Base-by-base conservation (phyloP, 1,140 invertebrate genomes). In the Pomacea maculata region DNA sequence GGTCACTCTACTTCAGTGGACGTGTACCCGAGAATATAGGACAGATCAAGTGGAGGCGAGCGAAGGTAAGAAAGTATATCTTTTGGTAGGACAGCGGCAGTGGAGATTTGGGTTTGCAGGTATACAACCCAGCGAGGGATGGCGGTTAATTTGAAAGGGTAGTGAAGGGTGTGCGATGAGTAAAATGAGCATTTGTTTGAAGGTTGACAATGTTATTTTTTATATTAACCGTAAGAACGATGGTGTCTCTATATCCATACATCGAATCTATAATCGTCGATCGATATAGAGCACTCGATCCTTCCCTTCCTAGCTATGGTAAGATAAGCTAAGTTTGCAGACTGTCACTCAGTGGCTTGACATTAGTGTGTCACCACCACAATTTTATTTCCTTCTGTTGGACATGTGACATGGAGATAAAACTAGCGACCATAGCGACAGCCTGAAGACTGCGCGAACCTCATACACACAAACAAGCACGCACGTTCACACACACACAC, bases 21-120 rank as follows among this genome's bases (percentile, higher is more conserved):
- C 75, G 55, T 11, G 78, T 81, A 12, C 67, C 68, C 45, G 15
- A 70, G 54, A 3, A 45, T 4, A 52, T 82, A 17, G 72, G 79
- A 34, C 68, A 17, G 10, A 67, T 84, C 29, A 52, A 80, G 17
- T 85, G 85, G 85, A 85, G 81, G 72, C 80, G 85, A n/a, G 81
- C 85, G 2, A 73, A 75, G 80, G 84, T 85, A 78, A 84, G 25
- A 25, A 25, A 25, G 84, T 79, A 11, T 7, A 65, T 7, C n/a
- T 17, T 65, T 17, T 65, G 64, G 64, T n/a, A 65, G 17, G 17
- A 17, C 64, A 65, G 17, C 64, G 7, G 64, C 64, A 17, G 7
- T n/a, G n/a, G 64, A 65, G 17, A 65, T 19, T 65, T 17, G n/a
- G 64, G n/a, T n/a, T 19, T 65, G 64, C n/a, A 25, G 25, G 25